Evolutionary conservation across 2,797 vertebrate species (phyloP).

Genomic region (Chelonia mydas): DNA sequence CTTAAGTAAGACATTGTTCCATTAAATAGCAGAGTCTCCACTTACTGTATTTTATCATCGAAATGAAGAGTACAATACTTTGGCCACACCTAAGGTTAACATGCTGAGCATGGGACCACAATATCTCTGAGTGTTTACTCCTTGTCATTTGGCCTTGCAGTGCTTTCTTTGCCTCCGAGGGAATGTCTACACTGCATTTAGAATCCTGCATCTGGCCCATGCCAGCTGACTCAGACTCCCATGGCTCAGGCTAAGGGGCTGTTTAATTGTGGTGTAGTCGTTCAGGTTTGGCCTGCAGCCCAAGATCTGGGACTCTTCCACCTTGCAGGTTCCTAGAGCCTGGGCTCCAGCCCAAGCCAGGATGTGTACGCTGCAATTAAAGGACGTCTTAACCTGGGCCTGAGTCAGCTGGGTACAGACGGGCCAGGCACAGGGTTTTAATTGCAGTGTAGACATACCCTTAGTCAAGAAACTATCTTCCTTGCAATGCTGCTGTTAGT

Average conservation of each 20-base stretch:
- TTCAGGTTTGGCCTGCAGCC: background rate
- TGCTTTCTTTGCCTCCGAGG: background rate
- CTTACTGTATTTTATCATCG: background rate
- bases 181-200: background rate
- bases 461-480: background rate
- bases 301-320: background rate
- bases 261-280: background rate
- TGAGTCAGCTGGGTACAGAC: background rate
- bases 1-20: background rate
- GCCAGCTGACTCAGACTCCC: background rate
- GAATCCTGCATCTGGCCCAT: background rate
- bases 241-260: background rate
- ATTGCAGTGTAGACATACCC: background rate
- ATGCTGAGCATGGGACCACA: background rate
- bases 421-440: too few species aligned
- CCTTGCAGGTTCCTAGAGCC: background rate
- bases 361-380: background rate
- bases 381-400: background rate
- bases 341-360: background rate
- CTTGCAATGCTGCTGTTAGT: background rate
- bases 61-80: background rate
- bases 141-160: background rate
- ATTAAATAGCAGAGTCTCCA: conserved; percentile 6
- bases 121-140: background rate
- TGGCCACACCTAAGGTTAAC: background rate